Conservation (phyloP, 92 coral and sea anemone genomes). For the Zoanthus solanderi region DNA sequence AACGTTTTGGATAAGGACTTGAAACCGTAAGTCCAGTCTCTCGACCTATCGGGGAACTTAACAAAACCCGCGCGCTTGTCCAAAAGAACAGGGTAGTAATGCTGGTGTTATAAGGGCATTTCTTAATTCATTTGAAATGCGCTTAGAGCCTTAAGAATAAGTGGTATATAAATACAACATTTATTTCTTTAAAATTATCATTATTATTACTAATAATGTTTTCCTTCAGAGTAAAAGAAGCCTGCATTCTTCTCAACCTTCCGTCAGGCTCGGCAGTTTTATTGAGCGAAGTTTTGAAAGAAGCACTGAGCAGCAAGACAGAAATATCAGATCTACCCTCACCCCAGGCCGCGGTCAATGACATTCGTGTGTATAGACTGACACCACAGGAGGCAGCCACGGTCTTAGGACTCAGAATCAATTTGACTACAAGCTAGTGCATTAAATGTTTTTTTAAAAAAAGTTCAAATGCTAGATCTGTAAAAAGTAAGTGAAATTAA, state of each 20-base stretch:
- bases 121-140: too few relatives aligned
- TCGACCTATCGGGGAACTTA: too few relatives aligned
- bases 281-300: conserved; percentile 77
- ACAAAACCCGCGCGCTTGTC: too few relatives aligned
- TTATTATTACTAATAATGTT: background rate
- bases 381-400: conserved; percentile 76
- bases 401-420: conserved; percentile 87
- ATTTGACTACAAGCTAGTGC: conserved; percentile 70
- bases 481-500: background rate
- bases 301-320: conserved; percentile 42
- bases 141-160: too few relatives aligned
- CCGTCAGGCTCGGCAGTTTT: conserved; percentile 94
- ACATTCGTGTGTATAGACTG: conserved; percentile 88
- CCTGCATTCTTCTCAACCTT: conserved; percentile 86
- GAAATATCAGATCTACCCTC: conserved; percentile 54
- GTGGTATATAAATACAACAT: too few relatives aligned
- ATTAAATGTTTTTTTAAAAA: background rate
- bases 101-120: too few relatives aligned
- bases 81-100: too few relatives aligned
- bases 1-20: too few relatives aligned
- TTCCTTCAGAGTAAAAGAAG: conserved; percentile 86
- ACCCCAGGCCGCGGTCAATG: conserved; percentile 83
- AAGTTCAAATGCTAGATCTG: background rate
- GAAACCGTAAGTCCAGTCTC: too few relatives aligned
- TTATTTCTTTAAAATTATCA: too few relatives aligned